Conservation (phyloP, 1,140 invertebrate species). For the Ceratina japonica region DNA sequence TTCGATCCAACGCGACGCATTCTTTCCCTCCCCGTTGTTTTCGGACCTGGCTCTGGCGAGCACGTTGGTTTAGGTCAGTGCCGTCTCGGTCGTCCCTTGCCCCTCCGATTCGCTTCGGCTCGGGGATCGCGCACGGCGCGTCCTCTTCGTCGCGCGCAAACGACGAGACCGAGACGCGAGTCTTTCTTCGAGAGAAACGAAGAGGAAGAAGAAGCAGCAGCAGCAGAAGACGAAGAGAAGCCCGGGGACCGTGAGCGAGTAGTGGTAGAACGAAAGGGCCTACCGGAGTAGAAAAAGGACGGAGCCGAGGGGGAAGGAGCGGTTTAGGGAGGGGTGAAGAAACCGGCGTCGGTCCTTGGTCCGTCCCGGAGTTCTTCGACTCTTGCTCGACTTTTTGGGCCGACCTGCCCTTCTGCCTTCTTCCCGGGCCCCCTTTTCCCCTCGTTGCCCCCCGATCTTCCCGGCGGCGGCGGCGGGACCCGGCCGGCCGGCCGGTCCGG, state of each 20-base stretch:
- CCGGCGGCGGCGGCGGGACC: neutral
- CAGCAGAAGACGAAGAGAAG: neutral
- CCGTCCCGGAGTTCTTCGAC: constrained; percentile 56
- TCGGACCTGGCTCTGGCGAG: constrained; percentile 50
- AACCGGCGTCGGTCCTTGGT: constrained; percentile 63
- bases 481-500: constrained; percentile 8
- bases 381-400: constrained; percentile 65
- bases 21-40: constrained; percentile 56
- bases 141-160: constrained; percentile 53
- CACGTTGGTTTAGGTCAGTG: constrained; percentile 77
- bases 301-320: constrained; percentile 50
- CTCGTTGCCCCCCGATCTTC: constrained; percentile 8
- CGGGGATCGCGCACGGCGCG: constrained; percentile 30
- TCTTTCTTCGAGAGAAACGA: constrained; percentile 2
- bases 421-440: constrained; percentile 18
- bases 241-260: neutral
- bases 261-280: constrained; percentile 38
- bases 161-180: constrained; percentile 27
- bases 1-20: constrained; percentile 26
- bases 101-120: neutral
- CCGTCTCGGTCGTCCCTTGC: constrained; percentile 57
- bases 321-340: constrained; percentile 65
- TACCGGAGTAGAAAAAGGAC: constrained; percentile 24
- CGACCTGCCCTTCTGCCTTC: constrained; percentile 56
- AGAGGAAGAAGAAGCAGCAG: neutral